Conservation (phyloP, 2,888 invertebrate genomes). For the Macrophya annulata region DNA sequence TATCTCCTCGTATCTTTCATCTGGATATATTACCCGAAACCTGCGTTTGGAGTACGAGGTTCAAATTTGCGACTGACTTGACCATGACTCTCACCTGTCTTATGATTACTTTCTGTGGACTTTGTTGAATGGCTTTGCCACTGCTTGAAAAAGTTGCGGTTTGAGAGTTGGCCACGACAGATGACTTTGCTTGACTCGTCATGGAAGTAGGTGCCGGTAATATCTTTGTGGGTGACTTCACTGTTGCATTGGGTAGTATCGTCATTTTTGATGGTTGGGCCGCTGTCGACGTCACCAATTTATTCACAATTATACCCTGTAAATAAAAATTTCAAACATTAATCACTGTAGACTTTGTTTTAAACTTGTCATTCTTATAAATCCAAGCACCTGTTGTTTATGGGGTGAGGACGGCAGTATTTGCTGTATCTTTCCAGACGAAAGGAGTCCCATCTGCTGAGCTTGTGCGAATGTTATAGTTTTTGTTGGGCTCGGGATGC, state of each 20-base stretch:
- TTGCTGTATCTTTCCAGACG: constrained; percentile 80
- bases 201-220: constrained; percentile 82
- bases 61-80: not conserved
- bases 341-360: constrained; percentile 32
- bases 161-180: constrained; percentile 71
- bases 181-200: constrained; percentile 71
- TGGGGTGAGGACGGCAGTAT: constrained; percentile 77
- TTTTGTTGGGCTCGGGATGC: constrained; percentile 80
- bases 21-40: not conserved
- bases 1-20: not conserved
- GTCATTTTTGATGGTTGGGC: constrained; percentile 76
- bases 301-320: constrained; percentile 80
- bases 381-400: constrained; percentile 69
- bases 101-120: constrained; percentile 82
- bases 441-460: constrained; percentile 83
- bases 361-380: constrained; percentile 70
- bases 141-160: constrained; percentile 68
- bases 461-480: constrained; percentile 85
- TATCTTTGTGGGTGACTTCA: constrained; percentile 88
- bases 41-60: not conserved
- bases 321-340: constrained; percentile 43
- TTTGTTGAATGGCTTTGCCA: constrained; percentile 75
- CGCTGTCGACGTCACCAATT: constrained; percentile 78
- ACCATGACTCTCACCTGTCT: constrained; percentile 75
- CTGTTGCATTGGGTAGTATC: constrained; percentile 76